Base-by-base conservation (phyloP, 1,140 invertebrate genomes). In the Drosophila erecta region DNA sequence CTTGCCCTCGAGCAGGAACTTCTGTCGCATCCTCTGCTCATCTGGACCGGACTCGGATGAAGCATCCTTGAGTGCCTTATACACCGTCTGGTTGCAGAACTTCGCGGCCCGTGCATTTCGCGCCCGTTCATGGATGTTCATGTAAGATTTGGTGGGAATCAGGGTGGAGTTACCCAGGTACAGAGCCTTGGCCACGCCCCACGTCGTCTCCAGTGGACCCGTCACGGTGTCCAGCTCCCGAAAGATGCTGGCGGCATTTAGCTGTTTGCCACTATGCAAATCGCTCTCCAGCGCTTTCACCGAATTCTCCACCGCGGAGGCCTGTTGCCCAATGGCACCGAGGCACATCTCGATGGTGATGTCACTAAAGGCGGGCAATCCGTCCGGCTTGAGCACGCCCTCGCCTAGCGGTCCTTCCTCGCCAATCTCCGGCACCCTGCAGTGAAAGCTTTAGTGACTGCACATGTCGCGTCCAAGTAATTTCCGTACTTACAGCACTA, bases 391-490 rank as follows among this genome's bases (percentile, higher is more conserved):
- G 1, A 98, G 84, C n/a, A 98, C 90, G 20, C 95, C 93, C 93
- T 97, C 96, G 77, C 95, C 95, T 37, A 95, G 94, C 6, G 93
- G 93, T 43, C 94, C 93, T 85, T 98, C 97, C 90, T 96, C 95
- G 6, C 97, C 97, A 49, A 98, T 96, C 94, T 98, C 97, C 44
- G 98, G 98, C 59, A 98, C 94, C 73, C 97, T 98, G 10, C 8
- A 64, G 37, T 7, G 10, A 10, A n/a, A 49, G 6, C 1, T 46
- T 60, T 20, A 51, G 11, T 8, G 10, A 10, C 20, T 55, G 10
- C 46, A 17, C 3, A 17, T 50, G 4, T 12, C 5, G 10, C 22
- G 10, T 6, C 14, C 4, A 11, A 37, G 43, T 49, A 20, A 40
- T 46, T 6, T 50, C 11, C 44, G 20, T 22, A 57, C 90, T 92